A percentile compares a stretch with the other conserved stretches of the same genome.
These are phyloP conservation scores for Actinia equina DNA, from an alignment of 64 coral and sea anemone species.

Conservation along the genomic window DNA sequence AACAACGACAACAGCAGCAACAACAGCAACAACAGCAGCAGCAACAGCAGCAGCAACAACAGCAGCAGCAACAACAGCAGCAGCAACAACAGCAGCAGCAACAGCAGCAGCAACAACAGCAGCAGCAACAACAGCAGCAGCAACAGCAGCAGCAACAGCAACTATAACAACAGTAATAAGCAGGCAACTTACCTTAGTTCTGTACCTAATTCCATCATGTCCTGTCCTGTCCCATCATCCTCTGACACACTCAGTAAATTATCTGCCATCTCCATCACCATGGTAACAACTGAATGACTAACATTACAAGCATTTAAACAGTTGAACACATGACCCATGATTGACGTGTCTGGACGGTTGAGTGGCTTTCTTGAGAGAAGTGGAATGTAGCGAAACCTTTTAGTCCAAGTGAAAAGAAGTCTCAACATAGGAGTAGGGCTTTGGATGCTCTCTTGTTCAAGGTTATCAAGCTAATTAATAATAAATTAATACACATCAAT, in stretches of 20 bases:
- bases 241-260: constrained; percentile 44
- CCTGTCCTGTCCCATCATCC: constrained; percentile 9
- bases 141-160: too few relatives aligned
- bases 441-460: constrained; percentile 71
- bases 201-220: constrained; percentile 30
- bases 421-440: constrained; percentile 80
- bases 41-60: too few relatives aligned
- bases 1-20: too few relatives aligned
- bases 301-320: constrained; percentile 61
- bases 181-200: neutral
- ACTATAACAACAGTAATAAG: too few relatives aligned
- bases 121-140: too few relatives aligned
- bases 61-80: too few relatives aligned
- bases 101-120: too few relatives aligned
- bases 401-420: constrained; percentile 67
- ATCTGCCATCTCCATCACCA: constrained; percentile 96
- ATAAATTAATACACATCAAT: neutral
- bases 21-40: neutral
- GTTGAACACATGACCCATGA: constrained; percentile 65
- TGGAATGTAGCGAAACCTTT: constrained; percentile 60
- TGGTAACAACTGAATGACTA: constrained; percentile 55
- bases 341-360: constrained; percentile 47
- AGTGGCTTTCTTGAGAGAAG: constrained; percentile 51
- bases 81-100: too few relatives aligned
- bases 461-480: constrained; percentile 58